Evolutionary conservation across 2,888 invertebrate genomes (phyloP).

Genomic region (Chrysolina americana): DNA sequence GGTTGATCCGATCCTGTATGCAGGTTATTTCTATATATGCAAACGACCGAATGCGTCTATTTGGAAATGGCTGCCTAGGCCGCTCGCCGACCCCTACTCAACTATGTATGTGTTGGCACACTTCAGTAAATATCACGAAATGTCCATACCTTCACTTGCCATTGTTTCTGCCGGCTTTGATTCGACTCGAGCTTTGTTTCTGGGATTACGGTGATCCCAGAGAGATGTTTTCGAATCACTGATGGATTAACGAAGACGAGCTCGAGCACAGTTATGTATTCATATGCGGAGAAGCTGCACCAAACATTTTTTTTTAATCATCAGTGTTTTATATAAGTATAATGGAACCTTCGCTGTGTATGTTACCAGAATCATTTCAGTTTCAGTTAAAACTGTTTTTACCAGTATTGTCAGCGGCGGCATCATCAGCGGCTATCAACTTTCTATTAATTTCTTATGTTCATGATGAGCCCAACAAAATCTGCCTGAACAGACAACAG

Average conservation of each 20-base stretch:
- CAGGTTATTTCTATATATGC: slow-evolving; percentile 4
- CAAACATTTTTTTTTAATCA: no score
- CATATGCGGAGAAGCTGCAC: background rate
- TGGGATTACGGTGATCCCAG: background rate
- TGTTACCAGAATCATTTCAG: no score
- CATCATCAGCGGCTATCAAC: no score
- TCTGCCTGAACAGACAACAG: no score
- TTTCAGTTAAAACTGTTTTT: no score
- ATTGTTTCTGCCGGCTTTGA: slow-evolving; percentile 12
- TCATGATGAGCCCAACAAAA: no score
- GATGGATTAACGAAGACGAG: background rate
- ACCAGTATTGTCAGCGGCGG: no score
- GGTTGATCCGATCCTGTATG: background rate
- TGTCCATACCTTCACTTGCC: background rate
- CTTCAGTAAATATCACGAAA: slow-evolving; percentile 10
- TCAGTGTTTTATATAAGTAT: no score
- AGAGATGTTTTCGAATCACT: slow-evolving; percentile 1
- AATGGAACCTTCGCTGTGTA: no score
- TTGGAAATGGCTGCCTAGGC: slow-evolving; percentile 3
- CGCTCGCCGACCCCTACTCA: background rate
- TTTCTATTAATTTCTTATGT: no score
- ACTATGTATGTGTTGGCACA: slow-evolving; percentile 15
- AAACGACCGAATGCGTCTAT: background rate
- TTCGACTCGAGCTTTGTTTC: slow-evolving; percentile 12
- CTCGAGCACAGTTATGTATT: background rate